phyloP scores from a whole-genome alignment of 2,888 invertebrate species.

The Machimus atricapillus region DNA sequence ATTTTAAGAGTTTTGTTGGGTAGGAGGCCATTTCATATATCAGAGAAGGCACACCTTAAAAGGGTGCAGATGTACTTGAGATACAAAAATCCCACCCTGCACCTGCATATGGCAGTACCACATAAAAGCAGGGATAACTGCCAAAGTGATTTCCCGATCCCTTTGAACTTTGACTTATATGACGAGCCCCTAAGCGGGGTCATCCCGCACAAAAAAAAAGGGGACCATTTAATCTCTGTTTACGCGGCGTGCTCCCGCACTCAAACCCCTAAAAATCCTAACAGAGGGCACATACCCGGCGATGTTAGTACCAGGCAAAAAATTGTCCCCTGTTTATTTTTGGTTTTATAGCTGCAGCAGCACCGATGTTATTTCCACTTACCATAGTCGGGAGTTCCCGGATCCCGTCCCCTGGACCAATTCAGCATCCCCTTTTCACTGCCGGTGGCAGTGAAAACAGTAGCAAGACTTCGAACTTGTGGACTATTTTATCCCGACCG shows the following conservation, averaged over 20 bases:
- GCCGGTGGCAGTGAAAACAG: not conserved
- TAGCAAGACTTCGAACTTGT: not conserved
- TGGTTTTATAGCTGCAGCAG: not conserved
- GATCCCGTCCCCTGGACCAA: not conserved
- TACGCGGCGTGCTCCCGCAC: not conserved
- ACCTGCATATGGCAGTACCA: not conserved
- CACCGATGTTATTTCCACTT: not conserved
- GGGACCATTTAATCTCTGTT: not conserved
- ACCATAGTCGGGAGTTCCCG: not conserved
- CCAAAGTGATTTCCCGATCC: not conserved
- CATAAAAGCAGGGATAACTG: not conserved
- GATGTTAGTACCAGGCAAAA: not conserved
- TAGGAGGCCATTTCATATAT: not conserved
- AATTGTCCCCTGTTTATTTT: not conserved
- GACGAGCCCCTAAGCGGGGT: not conserved
- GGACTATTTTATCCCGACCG: not conserved
- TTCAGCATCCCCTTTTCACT: not conserved
- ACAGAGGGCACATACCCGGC: not conserved
- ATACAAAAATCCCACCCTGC: not conserved
- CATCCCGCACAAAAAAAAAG: not conserved
- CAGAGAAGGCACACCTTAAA: not conserved
- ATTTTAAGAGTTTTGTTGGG: not conserved
- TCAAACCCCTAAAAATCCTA: not conserved
- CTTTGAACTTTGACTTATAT: not conserved
- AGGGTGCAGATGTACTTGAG: not conserved